Base-by-base conservation (phyloP, 2,113 vertebrate genomes). In the Gymnorhina tibicen region DNA sequence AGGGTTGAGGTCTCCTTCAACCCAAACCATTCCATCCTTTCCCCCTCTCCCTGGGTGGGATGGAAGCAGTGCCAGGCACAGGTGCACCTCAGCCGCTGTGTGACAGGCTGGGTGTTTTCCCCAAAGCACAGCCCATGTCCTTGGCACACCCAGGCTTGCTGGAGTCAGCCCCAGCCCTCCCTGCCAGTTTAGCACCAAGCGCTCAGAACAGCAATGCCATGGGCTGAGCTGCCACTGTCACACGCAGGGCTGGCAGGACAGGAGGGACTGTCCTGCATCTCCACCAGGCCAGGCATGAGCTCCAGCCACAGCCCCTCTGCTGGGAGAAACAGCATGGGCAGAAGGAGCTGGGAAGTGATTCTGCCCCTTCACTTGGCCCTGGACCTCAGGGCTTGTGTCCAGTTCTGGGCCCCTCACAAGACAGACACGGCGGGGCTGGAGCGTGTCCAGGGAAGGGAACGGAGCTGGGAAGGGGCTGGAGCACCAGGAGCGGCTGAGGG, bases 381-480 rank as follows among this genome's bases (percentile, higher is more conserved):
- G 49, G 11, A 33, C 4, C n/a, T 46, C 55, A 8, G 8, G 26
- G 5, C 2, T 32, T 27, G 26, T 14, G 35, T 4, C 2, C 86
- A 27, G 6, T 7, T 19, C 59, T 58, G 86, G 26, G 26, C 13
- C 7, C 11, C 32, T 56, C 58, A 42, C 35, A 64, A 15, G 6
- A 5, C 0, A 5, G 4, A 41, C 16, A 4, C 0, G 1, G 66
- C 55, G 41, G 41, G 56, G n/a, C 11, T 87, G 66, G n/a, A 26
- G 20, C 0, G 0, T 2, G 13, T 73, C 6, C 52, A 59, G 68
- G 1, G 59, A 1, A 44, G 35, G 50, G 50, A 80, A 19, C 9
- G 0, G 41, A 30, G n/a, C 28, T 78, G 75, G 50, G 26, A 47
- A 88, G 67, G 41, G 35, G 17, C 58, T 73, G 76, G 50, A 58